Conservation (phyloP, 2,113 vertebrate genomes). For the Tachuris rubrigastra region DNA sequence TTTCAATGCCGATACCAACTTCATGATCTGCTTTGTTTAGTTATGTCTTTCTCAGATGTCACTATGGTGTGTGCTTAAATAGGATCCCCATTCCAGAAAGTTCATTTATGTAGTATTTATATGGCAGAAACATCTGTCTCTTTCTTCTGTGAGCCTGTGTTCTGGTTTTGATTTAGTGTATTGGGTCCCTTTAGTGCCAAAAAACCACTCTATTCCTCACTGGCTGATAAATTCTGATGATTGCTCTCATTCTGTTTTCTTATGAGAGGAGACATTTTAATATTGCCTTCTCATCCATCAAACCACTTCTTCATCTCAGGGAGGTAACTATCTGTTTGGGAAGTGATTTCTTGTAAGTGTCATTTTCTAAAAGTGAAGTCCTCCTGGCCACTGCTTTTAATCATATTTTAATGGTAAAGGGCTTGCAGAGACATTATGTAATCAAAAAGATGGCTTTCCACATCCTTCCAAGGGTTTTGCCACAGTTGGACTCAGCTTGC, state of each 20-base stretch:
- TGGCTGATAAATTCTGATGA: conserved; percentile 70
- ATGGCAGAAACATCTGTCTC: conserved; percentile 9
- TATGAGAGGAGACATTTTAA: conserved; percentile 63
- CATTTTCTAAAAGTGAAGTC: conserved; percentile 62
- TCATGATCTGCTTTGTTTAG: not conserved
- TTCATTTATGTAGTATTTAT: conserved; percentile 50
- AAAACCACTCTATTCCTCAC: conserved; percentile 58
- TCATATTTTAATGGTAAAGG: conserved; percentile 61
- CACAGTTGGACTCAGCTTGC: not conserved
- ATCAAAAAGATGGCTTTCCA: conserved; percentile 36
- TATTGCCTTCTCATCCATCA: conserved; percentile 69
- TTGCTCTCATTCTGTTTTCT: conserved; percentile 66
- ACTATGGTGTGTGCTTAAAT: not conserved
- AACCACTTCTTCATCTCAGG: conserved; percentile 44
- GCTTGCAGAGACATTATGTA: conserved; percentile 50
- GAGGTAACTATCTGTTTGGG: conserved; percentile 21
- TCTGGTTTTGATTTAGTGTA: conserved; percentile 59
- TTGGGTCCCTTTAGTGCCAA: conserved; percentile 40
- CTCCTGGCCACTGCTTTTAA: conserved; percentile 51
- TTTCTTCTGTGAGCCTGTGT: conserved; percentile 1
- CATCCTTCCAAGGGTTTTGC: conserved; percentile 1
- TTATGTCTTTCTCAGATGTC: conserved; percentile 37
- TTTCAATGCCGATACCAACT: not conserved
- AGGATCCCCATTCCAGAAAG: conserved; percentile 14
- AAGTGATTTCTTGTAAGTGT: conserved; percentile 57